These are phyloP conservation scores for Actenoides hombroni DNA, from an alignment of 2,113 vertebrate genomes.

Conservation along the genomic window DNA sequence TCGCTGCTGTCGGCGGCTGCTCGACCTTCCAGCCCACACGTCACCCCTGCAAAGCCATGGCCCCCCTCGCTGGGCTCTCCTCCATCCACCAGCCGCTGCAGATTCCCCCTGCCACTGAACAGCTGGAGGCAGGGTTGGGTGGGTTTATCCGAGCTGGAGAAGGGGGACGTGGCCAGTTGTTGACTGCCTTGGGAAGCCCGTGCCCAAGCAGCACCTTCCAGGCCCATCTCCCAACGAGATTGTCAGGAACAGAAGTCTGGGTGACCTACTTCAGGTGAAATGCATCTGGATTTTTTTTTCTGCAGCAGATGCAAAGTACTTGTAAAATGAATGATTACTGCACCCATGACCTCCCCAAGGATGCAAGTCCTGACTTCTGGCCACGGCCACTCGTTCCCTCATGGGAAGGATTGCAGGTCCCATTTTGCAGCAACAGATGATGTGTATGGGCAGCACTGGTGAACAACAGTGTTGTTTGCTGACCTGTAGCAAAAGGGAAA, in stretches of 20 bases:
- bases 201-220: not conserved
- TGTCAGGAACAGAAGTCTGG: not conserved
- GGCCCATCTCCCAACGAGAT: accelerated
- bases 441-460: not conserved
- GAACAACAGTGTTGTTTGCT: not conserved
- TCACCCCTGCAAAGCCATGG: accelerated
- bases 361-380: not conserved
- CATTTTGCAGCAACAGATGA: not conserved
- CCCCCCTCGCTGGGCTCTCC: not conserved
- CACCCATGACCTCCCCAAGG: not conserved
- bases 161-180: accelerated
- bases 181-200: not conserved
- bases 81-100: accelerated
- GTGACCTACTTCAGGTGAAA: not conserved
- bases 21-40: accelerated
- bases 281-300: accelerated
- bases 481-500: slow-evolving; percentile 10
- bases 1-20: accelerated
- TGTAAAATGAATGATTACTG: not conserved
- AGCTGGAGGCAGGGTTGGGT: accelerated
- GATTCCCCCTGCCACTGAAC: accelerated
- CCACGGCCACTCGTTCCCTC: not conserved
- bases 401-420: accelerated
- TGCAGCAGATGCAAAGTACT: not conserved
- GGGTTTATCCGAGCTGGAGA: not conserved